Evolutionary conservation across 2,797 vertebrate species (phyloP), one percentile per base, ranked within the genome.

Genomic region (Gadopsis marmoratus): DNA sequence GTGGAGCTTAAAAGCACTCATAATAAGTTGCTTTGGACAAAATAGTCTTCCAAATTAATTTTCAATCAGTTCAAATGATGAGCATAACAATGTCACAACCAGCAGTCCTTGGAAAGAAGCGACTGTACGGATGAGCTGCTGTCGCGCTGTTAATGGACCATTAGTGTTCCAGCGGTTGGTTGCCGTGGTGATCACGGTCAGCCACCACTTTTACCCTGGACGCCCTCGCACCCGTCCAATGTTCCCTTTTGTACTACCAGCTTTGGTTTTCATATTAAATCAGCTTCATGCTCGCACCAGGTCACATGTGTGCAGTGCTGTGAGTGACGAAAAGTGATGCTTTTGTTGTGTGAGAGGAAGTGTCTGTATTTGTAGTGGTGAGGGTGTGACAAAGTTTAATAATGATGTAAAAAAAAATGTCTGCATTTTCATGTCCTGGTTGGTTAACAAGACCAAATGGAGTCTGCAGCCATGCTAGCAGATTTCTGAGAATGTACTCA

Each of bases 181-280:
- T 88, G 56, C 83, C 47, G 1, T 72, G 80, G 82, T 14, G 80
- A 90, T 60, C 21, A 4, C 53, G 90, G 90, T 87, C 82, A 88
- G 66, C 21, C 50, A 5, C 37, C n/a, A 43, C 67, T 79, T 50
- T 60, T 9, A 13, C 43, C 55, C 71, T 23, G 4, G 35, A 73
- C n/a, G 4, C 48, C 39, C n/a, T 14, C 47, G 33, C 51, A 4
- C 11, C 4, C 45, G 11, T 35, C 21, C 17, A 13, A 12, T 66
- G 71, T 68, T 67, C 39, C 29, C 41, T 60, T 50, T 72, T 71
- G 23, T 71, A 35, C 33, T 7, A 55, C 13, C n/a, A 56, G 62
- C 63, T 29, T 78, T 74, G 74, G 55, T 84, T 77, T 50, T 59
- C 14, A 31, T 17, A 5, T 26, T 50, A 50, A 59, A 26, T 72